A percentile compares a stretch with the other conserved stretches of the same genome.
Conservation (phyloP, 2,797 vertebrate genomes). For the Pseudomugil tenellus region DNA sequence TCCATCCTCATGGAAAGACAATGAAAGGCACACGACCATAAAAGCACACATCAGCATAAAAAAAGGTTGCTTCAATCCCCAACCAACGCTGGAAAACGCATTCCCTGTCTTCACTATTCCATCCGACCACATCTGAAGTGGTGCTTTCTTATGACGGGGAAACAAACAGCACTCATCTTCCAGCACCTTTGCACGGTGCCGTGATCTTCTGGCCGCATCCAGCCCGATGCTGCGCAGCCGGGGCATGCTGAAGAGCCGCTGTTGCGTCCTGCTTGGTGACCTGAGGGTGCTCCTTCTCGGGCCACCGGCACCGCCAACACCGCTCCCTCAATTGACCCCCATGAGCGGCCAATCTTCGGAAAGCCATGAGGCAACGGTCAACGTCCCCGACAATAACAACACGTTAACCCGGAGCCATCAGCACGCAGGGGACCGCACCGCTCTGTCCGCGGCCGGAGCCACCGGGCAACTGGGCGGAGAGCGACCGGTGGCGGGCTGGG, state of each 20-base stretch:
- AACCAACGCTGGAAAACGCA: conserved; percentile 28
- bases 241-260: conserved; percentile 97
- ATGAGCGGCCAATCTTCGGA: conserved; percentile 85
- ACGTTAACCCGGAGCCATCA: conserved; percentile 81
- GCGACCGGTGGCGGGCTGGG: conserved; percentile 78
- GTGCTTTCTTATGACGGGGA: conserved; percentile 67
- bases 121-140: conserved; percentile 48
- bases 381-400: conserved; percentile 85
- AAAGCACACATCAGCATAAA: conserved; percentile 8
- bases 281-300: conserved; percentile 95
- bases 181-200: conserved; percentile 81
- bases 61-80: conserved; percentile 19
- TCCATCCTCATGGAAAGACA: conserved; percentile 44
- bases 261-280: conserved; percentile 96
- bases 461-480: conserved; percentile 74
- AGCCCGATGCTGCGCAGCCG: conserved; percentile 89
- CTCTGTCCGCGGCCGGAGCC: conserved; percentile 76
- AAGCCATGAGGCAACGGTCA: conserved; percentile 73
- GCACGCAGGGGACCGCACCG: conserved; percentile 79
- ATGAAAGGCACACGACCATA: conserved; percentile 43
- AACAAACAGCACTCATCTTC: conserved; percentile 84
- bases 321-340: conserved; percentile 83
- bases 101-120: conserved; percentile 16
- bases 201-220: conserved; percentile 82
- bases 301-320: conserved; percentile 84